Percentiles rank a stretch among this genome's conserved stretches.
Conservation (phyloP, 2,888 invertebrate species). For the Drosophila borealis region DNA sequence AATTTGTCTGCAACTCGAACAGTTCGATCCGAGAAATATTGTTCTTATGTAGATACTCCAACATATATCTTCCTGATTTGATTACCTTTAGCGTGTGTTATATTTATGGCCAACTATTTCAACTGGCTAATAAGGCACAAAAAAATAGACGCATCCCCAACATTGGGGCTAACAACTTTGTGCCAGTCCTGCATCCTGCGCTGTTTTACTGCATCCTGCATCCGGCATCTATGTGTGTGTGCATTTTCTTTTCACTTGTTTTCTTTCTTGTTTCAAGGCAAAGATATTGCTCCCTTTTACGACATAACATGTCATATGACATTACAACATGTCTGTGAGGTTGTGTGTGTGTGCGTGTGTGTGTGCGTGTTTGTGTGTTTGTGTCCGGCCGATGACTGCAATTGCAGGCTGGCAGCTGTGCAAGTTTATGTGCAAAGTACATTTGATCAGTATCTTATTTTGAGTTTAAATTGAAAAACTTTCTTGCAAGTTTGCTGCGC, state of each 20-base stretch:
- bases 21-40: too few species aligned
- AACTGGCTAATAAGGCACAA: conserved; percentile 60
- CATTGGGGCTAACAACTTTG: conserved; percentile 43
- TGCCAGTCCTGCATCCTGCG: conserved; percentile 41
- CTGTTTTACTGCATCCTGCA: conserved; percentile 51
- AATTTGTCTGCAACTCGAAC: too few species aligned
- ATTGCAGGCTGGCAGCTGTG: conserved; percentile 61
- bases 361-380: conserved; percentile 33
- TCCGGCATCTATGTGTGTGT: conserved; percentile 31
- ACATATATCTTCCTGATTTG: background rate
- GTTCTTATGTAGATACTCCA: too few species aligned
- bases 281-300: conserved; percentile 77
- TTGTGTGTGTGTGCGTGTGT: conserved; percentile 6
- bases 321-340: conserved; percentile 69
- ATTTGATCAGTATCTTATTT: conserved; percentile 81
- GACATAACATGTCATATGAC: conserved; percentile 78
- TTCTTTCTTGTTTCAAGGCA: conserved; percentile 67
- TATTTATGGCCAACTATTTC: background rate
- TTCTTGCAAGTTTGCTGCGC: conserved; percentile 75
- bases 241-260: conserved; percentile 55
- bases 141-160: conserved; percentile 52
- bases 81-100: conserved; percentile 4
- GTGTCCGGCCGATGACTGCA: conserved; percentile 61
- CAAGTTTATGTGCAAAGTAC: conserved; percentile 80
- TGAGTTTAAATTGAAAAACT: conserved; percentile 82